Percentiles rank a stretch among this genome's conserved stretches.
Conservation (phyloP, 2,888 invertebrate species). For the Idaea biselata region DNA sequence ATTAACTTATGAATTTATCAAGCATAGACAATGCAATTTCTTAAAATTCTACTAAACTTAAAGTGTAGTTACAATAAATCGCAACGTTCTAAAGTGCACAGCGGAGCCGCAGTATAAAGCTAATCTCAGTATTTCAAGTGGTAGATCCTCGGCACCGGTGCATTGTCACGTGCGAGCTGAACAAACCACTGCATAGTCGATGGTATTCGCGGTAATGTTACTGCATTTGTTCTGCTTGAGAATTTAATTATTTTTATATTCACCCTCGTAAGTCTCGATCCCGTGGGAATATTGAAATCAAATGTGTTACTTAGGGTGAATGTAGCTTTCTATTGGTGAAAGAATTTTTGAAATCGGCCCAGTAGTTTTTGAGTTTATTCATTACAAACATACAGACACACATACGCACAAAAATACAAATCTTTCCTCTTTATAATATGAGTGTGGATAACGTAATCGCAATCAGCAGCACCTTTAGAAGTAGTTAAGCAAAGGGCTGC, state of each 20-base stretch:
- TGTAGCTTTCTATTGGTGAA: too few relatives aligned
- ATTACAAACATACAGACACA: too few relatives aligned
- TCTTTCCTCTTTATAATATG: too few relatives aligned
- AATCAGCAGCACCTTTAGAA: too few relatives aligned
- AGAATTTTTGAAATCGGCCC: too few relatives aligned
- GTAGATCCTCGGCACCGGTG: constrained; percentile 46
- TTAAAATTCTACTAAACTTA: not conserved
- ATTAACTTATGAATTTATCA: not conserved
- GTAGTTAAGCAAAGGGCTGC: too few relatives aligned
- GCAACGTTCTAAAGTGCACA: constrained; percentile 35
- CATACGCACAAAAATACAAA: too few relatives aligned
- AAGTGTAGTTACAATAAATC: constrained; percentile 17
- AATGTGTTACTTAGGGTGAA: too few relatives aligned
- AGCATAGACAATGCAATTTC: not conserved
- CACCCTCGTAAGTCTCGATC: not conserved
- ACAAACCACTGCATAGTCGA: constrained; percentile 32
- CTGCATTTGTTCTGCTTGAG: constrained; percentile 12
- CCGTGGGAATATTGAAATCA: too few relatives aligned
- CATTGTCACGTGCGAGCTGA: constrained; percentile 48
- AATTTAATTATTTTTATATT: not conserved
- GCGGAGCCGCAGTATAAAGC: constrained; percentile 34
- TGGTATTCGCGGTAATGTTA: constrained; percentile 23
- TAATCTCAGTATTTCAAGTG: constrained; percentile 48
- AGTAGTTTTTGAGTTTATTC: too few relatives aligned
- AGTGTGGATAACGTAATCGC: too few relatives aligned